phyloP scores from a whole-genome alignment of 1,140 invertebrate species.

The Heterodera carotae region DNA sequence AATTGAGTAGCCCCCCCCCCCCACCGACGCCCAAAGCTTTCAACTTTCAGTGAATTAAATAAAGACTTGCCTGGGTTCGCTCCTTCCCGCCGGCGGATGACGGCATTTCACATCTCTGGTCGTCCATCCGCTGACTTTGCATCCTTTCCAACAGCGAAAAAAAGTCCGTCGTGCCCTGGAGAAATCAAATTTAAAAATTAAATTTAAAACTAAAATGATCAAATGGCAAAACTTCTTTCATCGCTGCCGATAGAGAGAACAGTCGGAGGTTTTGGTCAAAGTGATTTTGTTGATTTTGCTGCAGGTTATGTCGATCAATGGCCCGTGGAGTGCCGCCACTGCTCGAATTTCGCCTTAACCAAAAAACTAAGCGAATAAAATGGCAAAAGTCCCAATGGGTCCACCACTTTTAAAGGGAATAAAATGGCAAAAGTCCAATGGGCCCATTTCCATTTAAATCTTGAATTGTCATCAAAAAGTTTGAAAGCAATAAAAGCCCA shows the following conservation, averaged over 20 bases:
- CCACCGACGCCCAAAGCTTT: too few relatives aligned
- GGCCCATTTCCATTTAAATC: too few relatives aligned
- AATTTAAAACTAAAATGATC: neutral
- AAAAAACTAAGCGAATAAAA: too few relatives aligned
- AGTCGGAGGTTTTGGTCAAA: constrained; percentile 4
- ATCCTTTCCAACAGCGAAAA: constrained; percentile 86
- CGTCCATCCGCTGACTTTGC: constrained; percentile 86
- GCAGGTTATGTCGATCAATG: neutral
- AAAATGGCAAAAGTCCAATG: too few relatives aligned
- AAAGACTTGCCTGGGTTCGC: neutral
- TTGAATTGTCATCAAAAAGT: too few relatives aligned
- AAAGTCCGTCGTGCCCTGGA: constrained; percentile 55
- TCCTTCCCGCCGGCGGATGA: neutral
- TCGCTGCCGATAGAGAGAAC: constrained; percentile 12
- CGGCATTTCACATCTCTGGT: constrained; percentile 87
- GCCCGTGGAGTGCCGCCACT: constrained; percentile 2
- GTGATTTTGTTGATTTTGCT: neutral
- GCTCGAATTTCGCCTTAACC: neutral
- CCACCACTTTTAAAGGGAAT: too few relatives aligned
- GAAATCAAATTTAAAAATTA: neutral
- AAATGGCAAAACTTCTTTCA: neutral
- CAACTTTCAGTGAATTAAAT: too few relatives aligned
- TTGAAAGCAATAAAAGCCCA: too few relatives aligned
- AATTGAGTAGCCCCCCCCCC: too few relatives aligned
- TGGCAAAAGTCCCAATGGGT: too few relatives aligned